Percentiles rank a stretch among this genome's conserved stretches.
Conservation (phyloP, 2,113 vertebrate species). For the Solenodon paradoxus region DNA sequence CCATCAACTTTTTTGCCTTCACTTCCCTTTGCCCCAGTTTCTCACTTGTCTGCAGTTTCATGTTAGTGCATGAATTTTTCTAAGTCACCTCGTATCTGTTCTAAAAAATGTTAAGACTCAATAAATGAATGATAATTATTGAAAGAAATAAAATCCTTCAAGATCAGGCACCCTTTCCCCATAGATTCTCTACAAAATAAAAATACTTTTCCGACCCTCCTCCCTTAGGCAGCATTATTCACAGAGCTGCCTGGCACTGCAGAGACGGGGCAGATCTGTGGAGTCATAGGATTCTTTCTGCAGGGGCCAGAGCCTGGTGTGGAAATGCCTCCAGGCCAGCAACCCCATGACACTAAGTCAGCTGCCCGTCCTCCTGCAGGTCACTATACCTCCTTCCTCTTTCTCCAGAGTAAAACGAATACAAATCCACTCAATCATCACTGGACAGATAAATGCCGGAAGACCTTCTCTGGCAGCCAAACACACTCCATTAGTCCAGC, state of each 20-base stretch:
- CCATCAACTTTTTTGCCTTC: not conserved
- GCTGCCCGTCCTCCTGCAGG: not conserved
- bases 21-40: not conserved
- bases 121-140: not conserved
- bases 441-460: not conserved
- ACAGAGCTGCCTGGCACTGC: not conserved
- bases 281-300: conserved; percentile 41
- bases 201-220: not conserved
- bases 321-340: not conserved
- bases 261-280: not conserved
- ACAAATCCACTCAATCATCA: not conserved
- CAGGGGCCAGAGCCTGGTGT: not conserved
- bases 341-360: conserved; percentile 56
- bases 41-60: not conserved
- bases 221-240: not conserved
- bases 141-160: not conserved
- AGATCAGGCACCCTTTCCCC: not conserved
- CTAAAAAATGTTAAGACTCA: not conserved
- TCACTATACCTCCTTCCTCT: not conserved
- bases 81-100: not conserved
- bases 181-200: not conserved
- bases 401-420: conserved; percentile 9
- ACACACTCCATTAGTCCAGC: not conserved
- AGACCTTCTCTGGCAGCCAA: not conserved
- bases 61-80: not conserved